Percentiles rank a stretch among this genome's conserved stretches.
Conservation (phyloP, 53 echinoderm and acorn worm genomes). For the Actinopyga echinites region DNA sequence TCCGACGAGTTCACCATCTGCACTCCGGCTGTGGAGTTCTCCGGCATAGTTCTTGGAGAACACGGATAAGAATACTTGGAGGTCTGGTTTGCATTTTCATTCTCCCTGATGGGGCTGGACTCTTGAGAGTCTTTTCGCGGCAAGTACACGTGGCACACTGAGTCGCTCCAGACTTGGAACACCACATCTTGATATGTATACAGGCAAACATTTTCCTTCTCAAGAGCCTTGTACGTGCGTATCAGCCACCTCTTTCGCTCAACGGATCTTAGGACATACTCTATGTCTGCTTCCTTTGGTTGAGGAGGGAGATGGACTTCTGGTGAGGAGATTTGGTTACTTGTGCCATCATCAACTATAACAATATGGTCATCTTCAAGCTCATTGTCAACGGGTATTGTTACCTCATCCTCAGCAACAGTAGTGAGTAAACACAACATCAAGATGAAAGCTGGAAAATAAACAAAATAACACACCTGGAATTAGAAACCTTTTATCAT, state of each 20-base stretch:
- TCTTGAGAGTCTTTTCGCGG: background rate
- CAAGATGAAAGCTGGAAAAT: background rate
- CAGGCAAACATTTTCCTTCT: background rate
- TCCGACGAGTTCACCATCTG: conserved; percentile 50
- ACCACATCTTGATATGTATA: conserved; percentile 3
- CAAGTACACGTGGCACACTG: background rate
- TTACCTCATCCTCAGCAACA: background rate
- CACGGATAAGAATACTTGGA: conserved; percentile 22
- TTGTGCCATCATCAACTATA: background rate
- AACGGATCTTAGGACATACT: background rate
- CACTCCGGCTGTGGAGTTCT: conserved; percentile 22
- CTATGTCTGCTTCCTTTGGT: conserved; percentile 6
- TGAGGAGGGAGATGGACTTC: background rate
- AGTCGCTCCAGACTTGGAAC: background rate
- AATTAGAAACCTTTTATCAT: no score
- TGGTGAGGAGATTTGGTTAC: background rate
- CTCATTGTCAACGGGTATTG: no score
- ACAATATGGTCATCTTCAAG: no score
- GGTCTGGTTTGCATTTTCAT: background rate
- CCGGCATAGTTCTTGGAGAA: background rate
- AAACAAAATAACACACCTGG: no score
- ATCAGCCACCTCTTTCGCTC: conserved; percentile 2
- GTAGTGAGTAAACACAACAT: background rate
- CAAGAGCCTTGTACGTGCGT: background rate
- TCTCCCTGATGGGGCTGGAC: background rate